These are phyloP conservation scores for Phaethon lepturus DNA, from an alignment of 2,113 vertebrate genomes.

Conservation along the genomic window DNA sequence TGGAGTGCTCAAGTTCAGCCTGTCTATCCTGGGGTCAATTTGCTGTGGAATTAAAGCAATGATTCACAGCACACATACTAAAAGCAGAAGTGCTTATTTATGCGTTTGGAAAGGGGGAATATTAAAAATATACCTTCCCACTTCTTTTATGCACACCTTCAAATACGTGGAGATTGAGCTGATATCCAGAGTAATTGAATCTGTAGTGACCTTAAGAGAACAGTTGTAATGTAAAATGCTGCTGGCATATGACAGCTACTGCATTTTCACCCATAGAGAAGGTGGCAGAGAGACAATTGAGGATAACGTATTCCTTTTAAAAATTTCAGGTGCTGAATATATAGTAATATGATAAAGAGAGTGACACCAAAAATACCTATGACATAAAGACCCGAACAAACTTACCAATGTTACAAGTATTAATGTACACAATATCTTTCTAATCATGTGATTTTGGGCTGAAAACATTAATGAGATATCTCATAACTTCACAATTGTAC, in stretches of 20 bases:
- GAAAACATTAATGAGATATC: not conserved
- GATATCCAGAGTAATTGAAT: not conserved
- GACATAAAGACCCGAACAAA: not conserved
- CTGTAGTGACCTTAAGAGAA: not conserved
- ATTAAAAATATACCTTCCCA: not conserved
- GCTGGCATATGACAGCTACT: not conserved
- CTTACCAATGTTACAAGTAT: not conserved
- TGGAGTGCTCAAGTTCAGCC: not conserved
- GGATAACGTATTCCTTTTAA: not conserved
- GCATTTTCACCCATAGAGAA: not conserved
- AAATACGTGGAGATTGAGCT: accelerated
- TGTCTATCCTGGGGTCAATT: not conserved
- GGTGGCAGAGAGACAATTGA: not conserved
- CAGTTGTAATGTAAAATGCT: not conserved
- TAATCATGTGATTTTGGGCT: not conserved
- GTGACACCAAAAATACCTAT: not conserved
- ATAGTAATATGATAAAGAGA: not conserved
- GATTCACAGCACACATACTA: not conserved
- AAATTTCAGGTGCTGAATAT: not conserved
- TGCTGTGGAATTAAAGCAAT: not conserved
- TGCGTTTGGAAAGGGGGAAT: not conserved
- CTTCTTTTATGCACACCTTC: not conserved
- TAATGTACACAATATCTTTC: not conserved
- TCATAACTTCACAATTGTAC: not conserved
- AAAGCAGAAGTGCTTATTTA: not conserved